Evolutionary conservation across 2,797 vertebrate species (phyloP).

Genomic region (Sparus aurata): DNA sequence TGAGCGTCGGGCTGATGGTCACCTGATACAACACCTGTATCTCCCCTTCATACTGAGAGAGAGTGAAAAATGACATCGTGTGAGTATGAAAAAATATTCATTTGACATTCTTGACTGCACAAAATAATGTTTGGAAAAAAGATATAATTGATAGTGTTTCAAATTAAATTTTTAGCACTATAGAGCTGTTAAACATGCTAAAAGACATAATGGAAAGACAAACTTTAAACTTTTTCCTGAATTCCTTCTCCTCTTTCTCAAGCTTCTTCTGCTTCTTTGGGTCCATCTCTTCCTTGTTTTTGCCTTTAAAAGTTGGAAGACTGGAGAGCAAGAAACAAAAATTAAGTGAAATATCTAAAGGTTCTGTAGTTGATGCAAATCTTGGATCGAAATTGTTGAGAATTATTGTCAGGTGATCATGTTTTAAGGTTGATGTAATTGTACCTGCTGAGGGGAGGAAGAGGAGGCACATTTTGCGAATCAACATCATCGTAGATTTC

Average conservation of each 20-base stretch:
- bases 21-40: conserved; percentile 90
- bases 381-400: not conserved
- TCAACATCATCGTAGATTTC: conserved; percentile 82
- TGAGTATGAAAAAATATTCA: not conserved
- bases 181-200: not conserved
- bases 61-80: not conserved
- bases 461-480: conserved; percentile 57
- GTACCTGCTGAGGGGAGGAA: conserved; percentile 72
- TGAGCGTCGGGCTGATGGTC: conserved; percentile 76
- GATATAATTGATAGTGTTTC: not conserved
- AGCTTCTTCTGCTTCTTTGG: conserved; percentile 90
- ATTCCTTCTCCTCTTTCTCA: conserved; percentile 94
- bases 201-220: conserved; percentile 31
- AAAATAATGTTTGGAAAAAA: not conserved
- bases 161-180: not conserved
- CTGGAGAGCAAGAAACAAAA: conserved; percentile 55
- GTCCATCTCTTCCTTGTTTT: conserved; percentile 84
- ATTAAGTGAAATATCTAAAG: not conserved
- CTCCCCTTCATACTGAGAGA: conserved; percentile 91
- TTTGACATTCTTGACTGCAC: not conserved
- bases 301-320: conserved; percentile 66
- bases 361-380: not conserved
- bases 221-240: conserved; percentile 97
- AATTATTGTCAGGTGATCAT: not conserved
- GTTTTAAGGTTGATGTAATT: not conserved